These are phyloP conservation scores for Kradibia gibbosae DNA, from an alignment of 1,140 invertebrate species.

Conservation along the genomic window DNA sequence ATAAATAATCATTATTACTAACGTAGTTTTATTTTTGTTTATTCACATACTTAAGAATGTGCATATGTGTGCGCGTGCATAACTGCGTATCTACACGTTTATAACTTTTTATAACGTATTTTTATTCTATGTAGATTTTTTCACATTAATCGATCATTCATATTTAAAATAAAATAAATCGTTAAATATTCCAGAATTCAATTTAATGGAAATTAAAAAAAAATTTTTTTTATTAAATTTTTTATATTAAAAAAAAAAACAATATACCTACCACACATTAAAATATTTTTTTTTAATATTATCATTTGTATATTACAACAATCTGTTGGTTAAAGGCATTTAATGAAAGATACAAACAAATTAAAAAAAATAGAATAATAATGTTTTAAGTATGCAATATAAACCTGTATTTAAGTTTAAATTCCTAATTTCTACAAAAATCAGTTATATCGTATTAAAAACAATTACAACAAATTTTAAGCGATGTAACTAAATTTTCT, in stretches of 20 bases:
- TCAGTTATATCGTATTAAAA: not conserved
- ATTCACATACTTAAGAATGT: no score
- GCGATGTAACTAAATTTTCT: not conserved
- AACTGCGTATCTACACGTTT: no score
- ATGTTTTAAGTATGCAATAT: not conserved
- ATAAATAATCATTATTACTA: no score
- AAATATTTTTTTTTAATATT: not conserved
- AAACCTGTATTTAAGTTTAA: not conserved
- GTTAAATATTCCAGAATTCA: no score
- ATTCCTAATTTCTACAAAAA: not conserved
- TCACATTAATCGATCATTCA: no score
- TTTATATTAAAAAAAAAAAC: no score
- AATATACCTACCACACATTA: no score
- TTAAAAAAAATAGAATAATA: not conserved
- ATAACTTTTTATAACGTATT: no score
- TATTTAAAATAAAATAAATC: no score
- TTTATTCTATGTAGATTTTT: no score
- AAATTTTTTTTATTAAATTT: not conserved
- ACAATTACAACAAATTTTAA: not conserved
- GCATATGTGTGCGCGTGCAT: no score
- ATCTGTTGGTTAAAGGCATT: not conserved
- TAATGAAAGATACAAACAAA: not conserved
- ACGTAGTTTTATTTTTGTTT: no score
- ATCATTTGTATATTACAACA: not conserved
- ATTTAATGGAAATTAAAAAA: slow-evolving; percentile 2